These are phyloP conservation scores for Lumbricus terrestris DNA, from an alignment of 2,888 invertebrate genomes.

Conservation along the genomic window DNA sequence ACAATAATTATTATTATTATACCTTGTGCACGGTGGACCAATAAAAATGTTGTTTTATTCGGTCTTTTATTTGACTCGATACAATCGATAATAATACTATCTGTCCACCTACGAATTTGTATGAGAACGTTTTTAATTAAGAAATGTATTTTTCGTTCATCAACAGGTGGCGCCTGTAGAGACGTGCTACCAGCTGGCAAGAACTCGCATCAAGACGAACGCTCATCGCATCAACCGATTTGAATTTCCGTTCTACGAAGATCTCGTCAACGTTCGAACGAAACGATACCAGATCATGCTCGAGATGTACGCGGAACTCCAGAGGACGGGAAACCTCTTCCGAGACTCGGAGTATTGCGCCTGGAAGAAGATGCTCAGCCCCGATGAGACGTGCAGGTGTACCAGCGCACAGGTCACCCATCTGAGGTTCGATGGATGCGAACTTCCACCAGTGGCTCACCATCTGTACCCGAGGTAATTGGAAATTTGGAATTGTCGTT, in stretches of 20 bases:
- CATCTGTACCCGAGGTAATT: slow-evolving; percentile 35
- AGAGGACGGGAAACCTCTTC: slow-evolving; percentile 35
- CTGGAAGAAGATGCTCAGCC: slow-evolving; percentile 40
- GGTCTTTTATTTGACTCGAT: too few relatives aligned
- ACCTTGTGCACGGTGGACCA: too few relatives aligned
- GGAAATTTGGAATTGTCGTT: too few relatives aligned
- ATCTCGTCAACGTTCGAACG: slow-evolving; percentile 49
- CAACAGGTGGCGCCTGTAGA: slow-evolving; percentile 51
- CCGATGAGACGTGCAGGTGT: slow-evolving; percentile 38
- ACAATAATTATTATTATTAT: too few relatives aligned
- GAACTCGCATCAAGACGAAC: slow-evolving; percentile 49
- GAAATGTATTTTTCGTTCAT: not conserved
- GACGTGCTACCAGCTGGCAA: slow-evolving; percentile 50
- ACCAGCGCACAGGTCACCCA: slow-evolving; percentile 32
- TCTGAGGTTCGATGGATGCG: slow-evolving; percentile 41
- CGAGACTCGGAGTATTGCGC: slow-evolving; percentile 42
- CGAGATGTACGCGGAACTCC: slow-evolving; percentile 41
- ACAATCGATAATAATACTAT: too few relatives aligned
- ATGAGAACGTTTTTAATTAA: too few relatives aligned
- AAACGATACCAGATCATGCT: slow-evolving; percentile 46
- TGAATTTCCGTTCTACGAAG: slow-evolving; percentile 54
- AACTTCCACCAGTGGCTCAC: slow-evolving; percentile 39
- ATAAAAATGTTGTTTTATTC: too few relatives aligned
- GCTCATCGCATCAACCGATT: slow-evolving; percentile 53
- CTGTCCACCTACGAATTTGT: too few relatives aligned